Base-by-base conservation (phyloP, 2,113 vertebrate species). In the Pseudonaja textilis region DNA sequence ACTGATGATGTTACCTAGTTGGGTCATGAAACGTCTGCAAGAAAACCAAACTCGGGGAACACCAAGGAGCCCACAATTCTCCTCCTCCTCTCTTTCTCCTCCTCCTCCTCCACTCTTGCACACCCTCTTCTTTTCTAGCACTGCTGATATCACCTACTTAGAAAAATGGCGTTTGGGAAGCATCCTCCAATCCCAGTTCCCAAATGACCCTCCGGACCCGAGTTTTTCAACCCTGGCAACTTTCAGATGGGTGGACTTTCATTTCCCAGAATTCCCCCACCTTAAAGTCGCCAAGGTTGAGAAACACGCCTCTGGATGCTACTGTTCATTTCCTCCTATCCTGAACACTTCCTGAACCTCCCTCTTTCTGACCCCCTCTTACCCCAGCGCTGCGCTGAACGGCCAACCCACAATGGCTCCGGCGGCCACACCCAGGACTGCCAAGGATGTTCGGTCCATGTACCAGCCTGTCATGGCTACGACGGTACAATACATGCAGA, bases 391-490 rank as follows among this genome's bases (percentile, higher is more conserved):
- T 45, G 97, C 99, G 39, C 99, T 99, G 96, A 99, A 99, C 0
- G 99, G 99, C 99, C 99, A 99, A 93, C 98, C 99, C 50, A 99
- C 93, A 25, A 99, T 98, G 88, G 98, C 98, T 29, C 99, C 99
- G 0, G 98, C 98, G 0, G 99, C 99, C 94, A 99, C 97, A 0
- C 98, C 99, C 91, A 98, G 95, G 88, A 99, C 97, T 1, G 99
- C 99, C 90, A 99, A 94, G 0, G 98, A 97, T 9, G 98, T 97
- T 9, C 97, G 98, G 95, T 99, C 99, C 98, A 99, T 99, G 91
- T 99, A 99, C 99, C 99, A 99, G 85, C 99, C 99, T 0, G 99
- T 99, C 98, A 99, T 98, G 89, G 99, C 99, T 52, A 99, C 94
- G 96, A 99, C 86, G 0, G 99, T 99, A 12, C 98, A 99, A 50